Base-by-base conservation (phyloP, 2,888 invertebrate species). In the Danaus chrysippus region DNA sequence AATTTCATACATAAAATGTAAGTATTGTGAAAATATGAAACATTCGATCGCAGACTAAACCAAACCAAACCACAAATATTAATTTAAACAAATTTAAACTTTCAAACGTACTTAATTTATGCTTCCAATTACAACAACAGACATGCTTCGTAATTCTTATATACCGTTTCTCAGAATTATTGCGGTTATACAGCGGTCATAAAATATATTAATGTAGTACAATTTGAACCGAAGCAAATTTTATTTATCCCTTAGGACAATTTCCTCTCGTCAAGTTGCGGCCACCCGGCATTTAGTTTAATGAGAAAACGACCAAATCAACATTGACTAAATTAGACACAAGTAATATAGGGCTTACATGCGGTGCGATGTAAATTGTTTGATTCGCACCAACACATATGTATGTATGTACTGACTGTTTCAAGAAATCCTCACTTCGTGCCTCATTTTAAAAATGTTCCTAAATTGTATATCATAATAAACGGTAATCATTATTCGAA, bases 211-310 rank as follows among this genome's bases (percentile, higher is more conserved):
- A 86, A 86, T 83, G 81, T 75, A 72, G 70, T 76, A 74, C 76
- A 82, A 76, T 83, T 86, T 82, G 76, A 79, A 80, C 69, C 73
- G 76, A 83, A 78, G 86, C 80, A 83, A 87, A 87, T 86, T 88
- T 86, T 86, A 87, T 86, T 86, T 83, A 82, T 85, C 86, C 81
- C 77, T 75, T 72, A 78, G 81, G 83, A 86, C 86, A 84, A 86
- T 88, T 87, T 88, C 89, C 87, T 88, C 85, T 82, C 84, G 86
- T 87, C 84, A 85, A 82, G 73, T 76, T 80, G 70, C 77, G 88
- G 84, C 88, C 88, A 88, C 88, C 88, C 88, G 86, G 81, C 81
- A 79, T 86, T 83, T 77, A 77, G 78, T 78, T 80, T 84, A 83
- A 84, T 81, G 83, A 86, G 81, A 88, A 88, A 86, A 87, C 83